Evolutionary conservation across 2,888 invertebrate genomes (phyloP).

Genomic region (Hydrotaea diabolus): DNA sequence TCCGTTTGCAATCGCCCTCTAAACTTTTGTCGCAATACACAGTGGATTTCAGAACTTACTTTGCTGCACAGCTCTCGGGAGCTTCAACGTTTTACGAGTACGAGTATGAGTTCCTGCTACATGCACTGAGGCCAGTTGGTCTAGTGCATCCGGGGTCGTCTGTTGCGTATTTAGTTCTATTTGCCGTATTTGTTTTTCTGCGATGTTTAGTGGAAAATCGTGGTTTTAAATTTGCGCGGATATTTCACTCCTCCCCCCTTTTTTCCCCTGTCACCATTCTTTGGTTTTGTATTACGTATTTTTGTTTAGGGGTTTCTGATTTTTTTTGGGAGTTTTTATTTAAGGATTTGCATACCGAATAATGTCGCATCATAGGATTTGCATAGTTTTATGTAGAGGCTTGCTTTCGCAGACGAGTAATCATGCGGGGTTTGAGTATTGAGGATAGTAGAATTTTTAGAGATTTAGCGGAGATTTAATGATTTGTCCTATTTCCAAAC

Average conservation of each 20-base stretch:
- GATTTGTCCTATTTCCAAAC: not conserved
- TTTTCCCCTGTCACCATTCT: constrained; percentile 6
- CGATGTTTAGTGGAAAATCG: not conserved
- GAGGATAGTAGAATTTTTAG: not conserved
- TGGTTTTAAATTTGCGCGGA: constrained; percentile 20
- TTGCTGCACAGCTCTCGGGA: not conserved
- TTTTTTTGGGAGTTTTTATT: not conserved
- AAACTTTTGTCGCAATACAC: not conserved
- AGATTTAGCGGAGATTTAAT: not conserved
- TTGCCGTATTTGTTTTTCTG: not conserved
- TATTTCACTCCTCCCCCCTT: not conserved
- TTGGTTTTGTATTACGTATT: constrained; percentile 31
- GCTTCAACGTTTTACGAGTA: not conserved
- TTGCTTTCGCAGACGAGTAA: not conserved
- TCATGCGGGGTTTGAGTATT: not conserved
- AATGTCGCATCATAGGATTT: constrained; percentile 53
- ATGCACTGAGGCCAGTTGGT: not conserved
- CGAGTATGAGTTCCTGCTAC: not conserved
- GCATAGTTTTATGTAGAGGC: constrained; percentile 46
- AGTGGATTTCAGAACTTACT: not conserved
- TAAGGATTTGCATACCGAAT: constrained; percentile 46
- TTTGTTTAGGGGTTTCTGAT: not conserved
- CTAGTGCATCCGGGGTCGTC: not conserved
- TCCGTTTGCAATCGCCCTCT: not conserved
- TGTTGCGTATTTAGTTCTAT: constrained; percentile 15